phyloP scores from a whole-genome alignment of 2,888 invertebrate genomes.

The Mythimna loreyi region DNA sequence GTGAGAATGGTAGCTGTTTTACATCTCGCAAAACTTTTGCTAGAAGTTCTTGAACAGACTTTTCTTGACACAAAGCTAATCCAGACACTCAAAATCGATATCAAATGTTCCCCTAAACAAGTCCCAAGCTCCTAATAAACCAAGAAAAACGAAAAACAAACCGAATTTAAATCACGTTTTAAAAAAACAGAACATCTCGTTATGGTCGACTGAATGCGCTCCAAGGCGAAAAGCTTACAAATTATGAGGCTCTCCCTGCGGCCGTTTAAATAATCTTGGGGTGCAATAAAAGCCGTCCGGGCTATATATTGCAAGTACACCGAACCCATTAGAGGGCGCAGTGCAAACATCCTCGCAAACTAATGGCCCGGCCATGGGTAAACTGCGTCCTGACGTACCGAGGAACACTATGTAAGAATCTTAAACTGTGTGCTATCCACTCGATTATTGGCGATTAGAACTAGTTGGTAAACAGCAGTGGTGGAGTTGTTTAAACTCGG shows the following conservation, averaged over 20 bases:
- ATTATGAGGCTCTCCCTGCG: conserved; percentile 74
- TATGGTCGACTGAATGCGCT: conserved; percentile 67
- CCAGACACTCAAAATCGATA: conserved; percentile 8
- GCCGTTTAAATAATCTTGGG: conserved; percentile 84
- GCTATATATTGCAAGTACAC: conserved; percentile 81
- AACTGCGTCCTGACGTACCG: conserved; percentile 49
- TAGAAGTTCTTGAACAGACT: not conserved
- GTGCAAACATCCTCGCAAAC: conserved; percentile 74
- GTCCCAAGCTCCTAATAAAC: conserved; percentile 31
- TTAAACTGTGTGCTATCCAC: conserved; percentile 40
- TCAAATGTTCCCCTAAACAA: conserved; percentile 3
- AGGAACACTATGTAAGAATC: conserved; percentile 41
- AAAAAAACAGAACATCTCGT: conserved; percentile 72
- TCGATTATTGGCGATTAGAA: conserved; percentile 53
- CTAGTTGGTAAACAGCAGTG: conserved; percentile 37
- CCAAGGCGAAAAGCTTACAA: conserved; percentile 70
- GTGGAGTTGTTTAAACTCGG: conserved; percentile 15
- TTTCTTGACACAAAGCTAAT: not conserved
- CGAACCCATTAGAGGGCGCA: conserved; percentile 72
- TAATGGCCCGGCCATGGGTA: conserved; percentile 72
- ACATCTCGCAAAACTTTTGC: not conserved
- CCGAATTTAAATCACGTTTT: conserved; percentile 66
- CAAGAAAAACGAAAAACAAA: conserved; percentile 37
- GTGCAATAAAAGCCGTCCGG: conserved; percentile 77
- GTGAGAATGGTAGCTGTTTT: conserved; percentile 21